Base-by-base conservation (phyloP, 2,797 vertebrate species). In the Gymnoscopelus braueri region DNA sequence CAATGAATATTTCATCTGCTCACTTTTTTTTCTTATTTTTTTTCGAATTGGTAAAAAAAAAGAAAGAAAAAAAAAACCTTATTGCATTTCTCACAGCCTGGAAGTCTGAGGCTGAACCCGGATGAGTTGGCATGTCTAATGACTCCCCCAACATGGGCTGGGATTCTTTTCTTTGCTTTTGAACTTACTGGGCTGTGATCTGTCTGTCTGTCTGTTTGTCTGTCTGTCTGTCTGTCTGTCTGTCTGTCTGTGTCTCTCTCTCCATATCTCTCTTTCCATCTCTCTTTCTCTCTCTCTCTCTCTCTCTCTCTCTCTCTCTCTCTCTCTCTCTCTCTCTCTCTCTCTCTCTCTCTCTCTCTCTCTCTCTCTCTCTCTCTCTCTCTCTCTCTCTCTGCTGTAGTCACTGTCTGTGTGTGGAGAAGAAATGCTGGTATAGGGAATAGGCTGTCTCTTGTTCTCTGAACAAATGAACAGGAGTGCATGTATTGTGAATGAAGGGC, bases 401-500 rank as follows among this genome's bases (percentile, higher is more conserved):
- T 51, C 50, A 13, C 50, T 51, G 50, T 15, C 50, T 51, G 50
- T 51, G 12, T 13, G 52, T 72, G 74, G 72, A 74, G 71, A 78
- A 81, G 39, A 85, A 84, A 85, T 74, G 50, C 75, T 72, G 72
- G 64, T n/a, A 0, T 66, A 73, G 65, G 78, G 50, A 51, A 79
- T 69, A 67, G 78, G 77, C 67, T 81, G 83, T 85, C 82, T 82
- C 73, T 57, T 60, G 66, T 69, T 87, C 76, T 87, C 69, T 65
- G 70, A 81, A 75, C 74, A 82, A 84, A 85, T 81, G 80, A 88
- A 83, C 72, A 78, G 74, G 57, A 77, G 75, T 63, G 72, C 78
- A 72, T 87, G 81, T 65, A 84, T 86, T 85, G 78, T 84, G 86
- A 84, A 85, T 89, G 86, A 88, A 84, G 70, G 75, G 50, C 79